Percentiles rank a stretch among this genome's conserved stretches.
phyloP scores from a whole-genome alignment of 30 jellyfish, hydroid and myxozoan species.

The Catostylus mosaicus region DNA sequence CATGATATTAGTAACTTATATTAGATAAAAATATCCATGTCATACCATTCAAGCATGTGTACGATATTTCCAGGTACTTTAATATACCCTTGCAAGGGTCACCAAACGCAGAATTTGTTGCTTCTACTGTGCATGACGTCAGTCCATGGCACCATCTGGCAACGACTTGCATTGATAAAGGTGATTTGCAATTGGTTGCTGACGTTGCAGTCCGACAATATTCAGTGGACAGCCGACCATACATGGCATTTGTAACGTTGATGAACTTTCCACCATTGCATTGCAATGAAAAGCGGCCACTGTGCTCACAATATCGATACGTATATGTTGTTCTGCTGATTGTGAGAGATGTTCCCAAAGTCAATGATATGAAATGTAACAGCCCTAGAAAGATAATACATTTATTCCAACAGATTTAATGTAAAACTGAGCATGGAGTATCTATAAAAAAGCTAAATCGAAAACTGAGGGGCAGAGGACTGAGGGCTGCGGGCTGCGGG shows the following conservation, averaged over 20 bases:
- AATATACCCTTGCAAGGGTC: conserved; percentile 38
- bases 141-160: conserved; percentile 41
- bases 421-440: too few species aligned
- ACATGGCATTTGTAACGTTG: conserved; percentile 46
- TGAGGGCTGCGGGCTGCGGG: too few species aligned
- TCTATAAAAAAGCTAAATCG: too few species aligned
- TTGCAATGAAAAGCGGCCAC: background rate
- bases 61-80: conserved; percentile 38
- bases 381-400: too few species aligned
- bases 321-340: conserved; percentile 1
- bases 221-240: conserved; percentile 26
- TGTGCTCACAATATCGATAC: conserved; percentile 5
- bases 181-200: conserved; percentile 30
- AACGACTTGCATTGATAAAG: conserved; percentile 8
- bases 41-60: conserved; percentile 38
- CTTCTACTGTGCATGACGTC: conserved; percentile 35
- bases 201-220: background rate
- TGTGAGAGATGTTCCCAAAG: too few species aligned
- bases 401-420: too few species aligned
- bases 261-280: conserved; percentile 25
- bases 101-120: conserved; percentile 29
- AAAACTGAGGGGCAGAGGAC: too few species aligned
- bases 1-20: too few species aligned
- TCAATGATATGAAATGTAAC: too few species aligned
- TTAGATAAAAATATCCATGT: too few species aligned